These are phyloP conservation scores for Myopa tessellatipennis DNA, from an alignment of 2,888 invertebrate genomes.

Conservation along the genomic window DNA sequence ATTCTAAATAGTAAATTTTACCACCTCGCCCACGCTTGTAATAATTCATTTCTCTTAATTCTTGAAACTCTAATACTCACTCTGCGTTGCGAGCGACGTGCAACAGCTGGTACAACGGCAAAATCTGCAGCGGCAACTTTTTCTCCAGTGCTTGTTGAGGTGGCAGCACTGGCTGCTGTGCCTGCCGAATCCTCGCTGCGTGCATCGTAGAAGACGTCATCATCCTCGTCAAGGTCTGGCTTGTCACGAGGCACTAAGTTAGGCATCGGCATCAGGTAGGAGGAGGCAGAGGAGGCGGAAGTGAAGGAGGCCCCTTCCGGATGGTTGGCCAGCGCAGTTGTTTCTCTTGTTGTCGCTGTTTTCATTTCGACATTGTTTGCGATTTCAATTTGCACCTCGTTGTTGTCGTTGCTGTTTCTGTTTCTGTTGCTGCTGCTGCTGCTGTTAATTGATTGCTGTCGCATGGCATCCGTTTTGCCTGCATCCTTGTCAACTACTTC, in stretches of 20 bases:
- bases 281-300: slow-evolving; percentile 1
- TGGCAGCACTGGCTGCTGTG: slow-evolving; percentile 44
- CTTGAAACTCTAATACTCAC: slow-evolving; percentile 32
- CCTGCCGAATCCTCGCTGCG: slow-evolving; percentile 61
- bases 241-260: slow-evolving; percentile 37
- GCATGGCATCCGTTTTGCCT: neutral
- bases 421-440: slow-evolving; percentile 18
- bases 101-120: slow-evolving; percentile 20
- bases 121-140: slow-evolving; percentile 27
- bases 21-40: neutral
- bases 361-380: slow-evolving; percentile 41
- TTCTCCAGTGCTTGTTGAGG: slow-evolving; percentile 36
- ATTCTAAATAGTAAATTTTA: neutral
- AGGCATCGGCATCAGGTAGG: neutral
- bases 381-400: slow-evolving; percentile 44
- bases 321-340: slow-evolving; percentile 27
- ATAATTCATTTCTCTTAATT: neutral
- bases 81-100: slow-evolving; percentile 18
- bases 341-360: slow-evolving; percentile 14
- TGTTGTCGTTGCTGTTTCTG: slow-evolving; percentile 41
- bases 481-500: no score
- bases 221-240: slow-evolving; percentile 56
- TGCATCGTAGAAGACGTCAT: slow-evolving; percentile 66
- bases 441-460: slow-evolving; percentile 14
- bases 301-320: neutral